Base-by-base conservation (phyloP, 2,113 vertebrate species). In the Okapia johnstoni region DNA sequence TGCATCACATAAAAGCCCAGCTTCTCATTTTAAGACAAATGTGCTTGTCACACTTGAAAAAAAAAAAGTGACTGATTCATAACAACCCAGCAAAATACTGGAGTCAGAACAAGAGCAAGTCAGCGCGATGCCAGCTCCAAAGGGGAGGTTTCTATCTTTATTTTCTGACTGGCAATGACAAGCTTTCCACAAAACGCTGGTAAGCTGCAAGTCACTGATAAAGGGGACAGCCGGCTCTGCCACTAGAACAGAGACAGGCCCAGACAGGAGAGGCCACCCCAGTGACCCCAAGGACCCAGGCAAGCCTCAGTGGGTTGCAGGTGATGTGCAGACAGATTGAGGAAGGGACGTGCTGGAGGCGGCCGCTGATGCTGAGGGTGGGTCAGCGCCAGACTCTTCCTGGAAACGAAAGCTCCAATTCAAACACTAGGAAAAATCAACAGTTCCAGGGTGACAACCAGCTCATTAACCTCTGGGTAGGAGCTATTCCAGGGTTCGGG, bases 171-270 rank as follows among this genome's bases (percentile, higher is more conserved):
- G 93, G 70, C 46, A 84, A 25, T 95, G 94, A 97, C 97, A 88
- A 81, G 97, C 81, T 92, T 92, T 61, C 63, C 63, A 88, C 80
- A 93, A 94, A 96, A 63, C 55, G 19, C 84, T 25, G 36, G 94
- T 58, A 80, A 97, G 97, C 97, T 97, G 94, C 85, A 55, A 55
- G 81, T 33, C 66, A 10, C 50, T 48, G 96, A 98, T 96, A 96
- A 97, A 96, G 48, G 46, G 52, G 58, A 84, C 57, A 6, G 66
- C 86, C 66, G 28, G 89, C 55, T 84, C 90, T 58, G 54, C 58
- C 88, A 85, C 93, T 92, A 33, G n/a, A 94, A 58, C 88, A 96
- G 66, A 94, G 79, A 83, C 36, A 73, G 58, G 84, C 52, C 90
- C 96, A 61, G 85, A 93, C n/a, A 92, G 81, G 54, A 46, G 50